Percentiles rank a stretch among this genome's conserved stretches.
Evolutionary conservation across 2,888 invertebrate genomes (phyloP).

Genomic region (Andrena bucephala): DNA sequence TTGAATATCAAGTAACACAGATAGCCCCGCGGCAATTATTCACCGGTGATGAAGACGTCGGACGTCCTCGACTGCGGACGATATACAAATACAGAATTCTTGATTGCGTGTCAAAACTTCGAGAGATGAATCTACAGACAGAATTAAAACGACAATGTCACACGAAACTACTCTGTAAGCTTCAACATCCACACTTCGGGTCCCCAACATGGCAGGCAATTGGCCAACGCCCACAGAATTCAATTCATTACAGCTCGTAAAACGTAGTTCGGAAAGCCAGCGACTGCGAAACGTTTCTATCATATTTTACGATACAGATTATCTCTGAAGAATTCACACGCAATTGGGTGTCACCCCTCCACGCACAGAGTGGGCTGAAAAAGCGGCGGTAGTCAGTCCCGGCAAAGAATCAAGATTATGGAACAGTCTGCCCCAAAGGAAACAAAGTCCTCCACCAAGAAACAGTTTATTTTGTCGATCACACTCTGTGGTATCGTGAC

Average conservation of each 20-base stretch:
- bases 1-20: neutral
- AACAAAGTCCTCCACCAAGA: neutral
- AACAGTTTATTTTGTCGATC: neutral
- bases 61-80: slow-evolving; percentile 24
- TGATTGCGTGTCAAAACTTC: slow-evolving; percentile 15
- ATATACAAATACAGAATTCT: neutral
- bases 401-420: neutral
- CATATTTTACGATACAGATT: neutral
- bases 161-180: neutral
- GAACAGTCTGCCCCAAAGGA: too few relatives aligned
- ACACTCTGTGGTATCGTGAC: neutral
- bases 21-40: neutral
- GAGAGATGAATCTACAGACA: neutral
- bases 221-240: neutral
- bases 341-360: slow-evolving; percentile 8
- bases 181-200: too few relatives aligned
- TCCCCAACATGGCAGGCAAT: too few relatives aligned
- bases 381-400: neutral
- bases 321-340: neutral
- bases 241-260: neutral
- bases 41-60: neutral
- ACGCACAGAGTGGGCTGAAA: slow-evolving; percentile 3
- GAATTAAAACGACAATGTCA: neutral
- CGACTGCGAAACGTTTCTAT: neutral
- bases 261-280: neutral